Base-by-base conservation (phyloP, 2,888 invertebrate genomes). In the Therioaphis trifolii region DNA sequence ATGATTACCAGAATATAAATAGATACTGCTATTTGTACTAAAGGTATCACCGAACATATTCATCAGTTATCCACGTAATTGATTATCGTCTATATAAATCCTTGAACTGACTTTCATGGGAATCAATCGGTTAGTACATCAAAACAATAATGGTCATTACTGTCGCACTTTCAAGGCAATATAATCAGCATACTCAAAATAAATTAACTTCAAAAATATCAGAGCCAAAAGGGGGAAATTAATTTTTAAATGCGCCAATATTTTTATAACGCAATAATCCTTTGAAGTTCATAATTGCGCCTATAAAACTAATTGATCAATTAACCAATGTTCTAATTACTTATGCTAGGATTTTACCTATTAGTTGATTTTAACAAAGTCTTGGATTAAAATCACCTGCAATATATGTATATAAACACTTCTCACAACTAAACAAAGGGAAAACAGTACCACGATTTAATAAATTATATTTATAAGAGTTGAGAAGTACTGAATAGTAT, bases 31-130 rank as follows among this genome's bases (percentile, higher is more conserved):
- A 69, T 24, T 24, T 2, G 2, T 69, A 69, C 24, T 46, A 46
- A 11, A 18, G 18, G 4, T 69, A n/a, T n/a, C n/a, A 71, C 29
- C 21, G 55, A 14, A 35, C 9, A 74, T 55, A 58, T 74, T 74
- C 75, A 75, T 61, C 43, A 12, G 35, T 24, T n/a, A 75, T 46
- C 43, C n/a, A 27, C 40, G 61, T 75, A 75, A 75, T 75, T 75
- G 58, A 75, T 75, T 75, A 46, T 21, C 24, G 75, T 61, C 43
- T 46, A 27, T 29, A 75, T 52, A 77, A 63, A 77, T 66, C 77
- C 77, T 77, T 77, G 77, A 77, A 77, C 77, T 35, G 77, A 24
- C 66, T 61, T 43, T 14, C 61, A 77, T 58, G 77, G 15, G 77
- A 77, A 49, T 49, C 61, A 49, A 77, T 77, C 29, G 29, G 63